Evolutionary conservation across 2,888 invertebrate species (phyloP).

Genomic region (Melieria omissa): DNA sequence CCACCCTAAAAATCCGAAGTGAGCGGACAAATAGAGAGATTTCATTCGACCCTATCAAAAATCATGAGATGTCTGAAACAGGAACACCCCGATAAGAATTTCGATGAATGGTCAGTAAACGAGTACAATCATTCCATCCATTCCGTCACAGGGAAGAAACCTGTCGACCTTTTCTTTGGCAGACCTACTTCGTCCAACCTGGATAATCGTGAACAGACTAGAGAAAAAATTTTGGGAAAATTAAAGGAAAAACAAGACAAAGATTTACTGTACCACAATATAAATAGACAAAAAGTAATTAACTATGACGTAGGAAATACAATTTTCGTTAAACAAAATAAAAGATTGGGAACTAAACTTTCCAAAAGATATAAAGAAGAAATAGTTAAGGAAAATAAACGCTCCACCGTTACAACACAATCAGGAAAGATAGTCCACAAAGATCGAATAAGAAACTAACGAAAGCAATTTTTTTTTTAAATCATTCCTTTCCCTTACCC

Average conservation of each 20-base stretch:
- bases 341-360: slow-evolving; percentile 30
- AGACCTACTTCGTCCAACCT: neutral
- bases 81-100: neutral
- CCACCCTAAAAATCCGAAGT: no score
- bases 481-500: neutral
- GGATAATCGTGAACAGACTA: slow-evolving; percentile 4
- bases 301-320: slow-evolving; percentile 2
- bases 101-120: slow-evolving; percentile 12
- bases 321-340: slow-evolving; percentile 19
- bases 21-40: slow-evolving; percentile 10
- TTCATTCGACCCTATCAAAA: slow-evolving; percentile 23
- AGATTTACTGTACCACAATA: slow-evolving; percentile 16
- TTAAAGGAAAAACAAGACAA: slow-evolving; percentile 15
- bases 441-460: slow-evolving; percentile 11
- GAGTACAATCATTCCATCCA: slow-evolving; percentile 29
- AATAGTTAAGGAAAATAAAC: slow-evolving; percentile 29
- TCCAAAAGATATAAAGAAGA: slow-evolving; percentile 26
- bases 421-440: slow-evolving; percentile 23
- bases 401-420: slow-evolving; percentile 26
- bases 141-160: slow-evolving; percentile 11
- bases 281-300: neutral
- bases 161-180: slow-evolving; percentile 18
- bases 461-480: neutral
- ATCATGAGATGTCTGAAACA: slow-evolving; percentile 23
- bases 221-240: slow-evolving; percentile 1